These are phyloP conservation scores for Tribolium castaneum DNA, from an alignment of 1,140 invertebrate species.

Conservation along the genomic window DNA sequence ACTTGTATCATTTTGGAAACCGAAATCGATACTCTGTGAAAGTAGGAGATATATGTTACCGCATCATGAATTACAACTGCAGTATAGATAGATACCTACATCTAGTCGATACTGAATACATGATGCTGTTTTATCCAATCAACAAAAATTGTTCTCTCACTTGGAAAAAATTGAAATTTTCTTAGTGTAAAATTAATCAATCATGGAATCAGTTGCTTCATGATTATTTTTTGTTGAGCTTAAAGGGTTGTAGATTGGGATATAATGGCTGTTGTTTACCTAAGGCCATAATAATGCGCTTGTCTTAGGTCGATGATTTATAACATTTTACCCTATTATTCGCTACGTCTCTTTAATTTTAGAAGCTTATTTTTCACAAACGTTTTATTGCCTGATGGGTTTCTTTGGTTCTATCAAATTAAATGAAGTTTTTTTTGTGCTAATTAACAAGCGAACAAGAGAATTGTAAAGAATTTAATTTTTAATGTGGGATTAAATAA, in stretches of 20 bases:
- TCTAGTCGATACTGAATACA: background rate
- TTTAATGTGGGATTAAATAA: background rate
- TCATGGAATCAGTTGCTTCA: too few relatives aligned
- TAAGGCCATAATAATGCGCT: background rate
- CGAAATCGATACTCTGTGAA: background rate
- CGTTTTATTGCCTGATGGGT: background rate
- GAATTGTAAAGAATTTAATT: background rate
- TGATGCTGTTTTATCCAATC: conserved; percentile 1
- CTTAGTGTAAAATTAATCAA: background rate
- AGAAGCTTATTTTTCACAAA: background rate
- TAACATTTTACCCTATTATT: conserved; percentile 6
- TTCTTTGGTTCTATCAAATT: background rate
- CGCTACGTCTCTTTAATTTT: background rate
- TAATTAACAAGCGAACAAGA: background rate
- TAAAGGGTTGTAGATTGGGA: background rate
- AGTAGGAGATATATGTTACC: background rate
- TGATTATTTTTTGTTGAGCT: background rate
- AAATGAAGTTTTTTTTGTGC: background rate
- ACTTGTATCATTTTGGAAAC: conserved; percentile 4
- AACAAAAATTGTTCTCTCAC: too few relatives aligned
- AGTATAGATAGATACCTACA: background rate
- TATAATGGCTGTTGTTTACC: background rate
- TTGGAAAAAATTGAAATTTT: too few relatives aligned
- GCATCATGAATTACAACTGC: background rate
- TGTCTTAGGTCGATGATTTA: background rate